Base-by-base conservation (phyloP, 2,113 vertebrate species). In the Accipiter cooperii region DNA sequence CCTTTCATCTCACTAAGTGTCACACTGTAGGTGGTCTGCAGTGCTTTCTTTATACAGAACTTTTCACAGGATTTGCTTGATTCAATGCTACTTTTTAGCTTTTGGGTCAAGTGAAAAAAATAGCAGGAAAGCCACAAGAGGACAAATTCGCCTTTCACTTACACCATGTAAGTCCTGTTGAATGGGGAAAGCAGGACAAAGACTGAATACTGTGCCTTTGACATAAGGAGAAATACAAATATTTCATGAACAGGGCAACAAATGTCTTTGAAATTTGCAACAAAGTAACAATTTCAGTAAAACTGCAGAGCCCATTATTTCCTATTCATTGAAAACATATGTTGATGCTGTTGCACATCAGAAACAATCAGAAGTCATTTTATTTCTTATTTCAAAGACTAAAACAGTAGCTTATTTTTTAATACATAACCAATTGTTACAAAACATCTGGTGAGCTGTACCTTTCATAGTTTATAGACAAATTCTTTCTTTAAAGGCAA, bases 361-460 rank as follows among this genome's bases (percentile, higher is more conserved):
- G 92, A 97, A 98, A 97, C 95, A 93, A 98, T 98, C 95, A 97
- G 93, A 97, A 96, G 92, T 96, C 94, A 94, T 97, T 98, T 97
- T 93, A 97, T 96, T 97, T 97, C 93, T 94, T 91, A 84, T 97
- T 97, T 97, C 89, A 96, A 96, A 97, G 96, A 94, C 96, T 97
- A 79, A 96, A 98, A 97, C 97, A 97, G 98, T 98, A 98, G 97
- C 97, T 97, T 96, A 91, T 90, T 90, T 97, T 94, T 97, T 96
- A 97, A 97, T 97, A 93, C 76, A 85, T 89, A 96, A 94, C 85
- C 96, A 93, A 97, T 97, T 97, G 96, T 97, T 98, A 92, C 83
- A 96, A 97, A 98, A 98, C 98, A 98, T 98, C 98, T 98, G 98
- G 96, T 96, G 68, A 96, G 87, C 93, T 94, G 86, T 89, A 97